These are phyloP conservation scores for Limonius californicus DNA, from an alignment of 1,140 invertebrate species.

Conservation along the genomic window DNA sequence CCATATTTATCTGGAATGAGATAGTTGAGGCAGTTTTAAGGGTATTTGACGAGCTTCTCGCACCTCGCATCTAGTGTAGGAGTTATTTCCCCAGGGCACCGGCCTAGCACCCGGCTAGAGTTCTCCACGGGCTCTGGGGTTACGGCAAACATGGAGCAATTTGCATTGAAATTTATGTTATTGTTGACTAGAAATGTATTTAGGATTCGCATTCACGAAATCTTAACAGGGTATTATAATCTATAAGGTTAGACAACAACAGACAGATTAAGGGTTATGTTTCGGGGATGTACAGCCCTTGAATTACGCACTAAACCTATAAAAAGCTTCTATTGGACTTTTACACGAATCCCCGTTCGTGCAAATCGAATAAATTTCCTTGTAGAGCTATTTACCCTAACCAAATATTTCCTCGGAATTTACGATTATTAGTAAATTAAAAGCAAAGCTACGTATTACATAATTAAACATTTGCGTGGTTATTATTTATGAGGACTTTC, in stretches of 20 bases:
- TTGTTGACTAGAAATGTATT: conserved; percentile 24
- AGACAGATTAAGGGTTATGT: neutral
- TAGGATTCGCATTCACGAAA: conserved; percentile 11
- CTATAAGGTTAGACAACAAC: conserved; percentile 6
- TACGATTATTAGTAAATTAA: no score
- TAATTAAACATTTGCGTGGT: no score
- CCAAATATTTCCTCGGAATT: no score
- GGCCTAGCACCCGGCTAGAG: neutral
- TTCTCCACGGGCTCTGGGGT: conserved; percentile 18
- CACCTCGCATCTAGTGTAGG: conserved; percentile 12
- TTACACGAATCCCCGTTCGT: conserved; percentile 12
- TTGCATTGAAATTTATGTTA: conserved; percentile 30
- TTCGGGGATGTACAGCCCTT: neutral
- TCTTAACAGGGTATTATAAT: conserved; percentile 13
- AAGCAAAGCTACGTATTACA: no score
- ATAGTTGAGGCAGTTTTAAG: conserved; percentile 16
- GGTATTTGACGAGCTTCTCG: conserved; percentile 17
- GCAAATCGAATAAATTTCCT: no score
- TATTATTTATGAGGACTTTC: no score
- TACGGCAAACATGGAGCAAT: conserved; percentile 24
- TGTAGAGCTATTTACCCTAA: no score
- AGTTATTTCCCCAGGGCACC: conserved; percentile 14
- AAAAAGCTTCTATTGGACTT: neutral
- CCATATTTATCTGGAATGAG: neutral
- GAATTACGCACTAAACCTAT: neutral